Evolutionary conservation across 2,888 invertebrate genomes (phyloP), one percentile per base, ranked within the genome.

Genomic region (Drosophila formosana): DNA sequence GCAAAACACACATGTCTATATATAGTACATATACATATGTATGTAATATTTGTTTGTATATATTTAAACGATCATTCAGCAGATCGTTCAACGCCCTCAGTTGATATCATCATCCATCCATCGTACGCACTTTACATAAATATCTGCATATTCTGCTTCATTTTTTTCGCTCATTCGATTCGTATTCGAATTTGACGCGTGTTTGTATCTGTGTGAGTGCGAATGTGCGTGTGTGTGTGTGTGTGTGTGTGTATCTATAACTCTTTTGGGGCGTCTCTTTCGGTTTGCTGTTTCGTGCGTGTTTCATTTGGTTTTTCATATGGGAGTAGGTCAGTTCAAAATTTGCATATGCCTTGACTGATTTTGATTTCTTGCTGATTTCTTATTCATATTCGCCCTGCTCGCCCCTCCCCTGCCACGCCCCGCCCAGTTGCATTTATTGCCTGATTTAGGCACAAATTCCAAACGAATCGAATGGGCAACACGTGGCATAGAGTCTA

Each of bases 281-380:
- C 37, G 62, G n/a, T 51, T 51, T 55, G 58, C 18, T 53, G 56
- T 39, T 64, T 53, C 47, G 67, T 75, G 75, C 53, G 64, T 73
- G 58, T 63, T 73, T 77, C 71, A 73, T 88, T 88, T 89, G 71
- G 71, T 78, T 57, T 82, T 82, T 88, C 80, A 85, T 88, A 86
- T 86, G 86, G 86, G 86, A 86, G 86, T 86, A 86, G 86, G 86
- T 86, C 86, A 86, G 86, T 86, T 90, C 88, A 82, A 90, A 89
- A 90, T 90, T 90, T 88, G 80, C 90, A 90, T 90, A 82, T 80
- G 80, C 82, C 76, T 76, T 76, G 76, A 75, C 68, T 76, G 72
- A 73, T 78, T 82, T 75, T 80, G 74, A 87, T 75, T 85, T 75
- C 90, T 85, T 78, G 75, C 72, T 62, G 72, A 82, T 79, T 89